phyloP scores from a whole-genome alignment of 1,140 invertebrate species.

The Archivesica marissinica region DNA sequence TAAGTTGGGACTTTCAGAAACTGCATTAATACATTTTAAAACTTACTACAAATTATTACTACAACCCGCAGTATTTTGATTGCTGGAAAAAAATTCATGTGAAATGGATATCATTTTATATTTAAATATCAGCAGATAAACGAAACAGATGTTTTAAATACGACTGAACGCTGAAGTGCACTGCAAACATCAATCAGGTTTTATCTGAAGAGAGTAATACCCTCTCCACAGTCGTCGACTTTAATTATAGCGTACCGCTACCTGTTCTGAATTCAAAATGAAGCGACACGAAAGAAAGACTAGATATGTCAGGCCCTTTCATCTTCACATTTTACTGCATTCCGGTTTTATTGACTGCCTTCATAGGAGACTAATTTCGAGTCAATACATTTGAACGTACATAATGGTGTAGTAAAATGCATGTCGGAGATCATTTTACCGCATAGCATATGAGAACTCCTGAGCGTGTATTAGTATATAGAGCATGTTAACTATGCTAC shows the following conservation, averaged over 20 bases:
- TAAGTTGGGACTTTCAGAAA: too few species aligned
- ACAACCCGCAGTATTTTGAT: too few species aligned
- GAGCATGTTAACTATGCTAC: too few species aligned
- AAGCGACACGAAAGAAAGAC: constrained; percentile 3
- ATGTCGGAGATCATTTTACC: background rate
- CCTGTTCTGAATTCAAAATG: constrained; percentile 8
- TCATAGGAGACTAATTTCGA: background rate
- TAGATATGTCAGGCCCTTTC: background rate
- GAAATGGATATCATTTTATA: too few species aligned
- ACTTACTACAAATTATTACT: too few species aligned
- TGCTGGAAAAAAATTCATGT: too few species aligned
- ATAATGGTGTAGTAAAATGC: background rate
- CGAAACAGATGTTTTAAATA: background rate
- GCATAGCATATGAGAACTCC: background rate
- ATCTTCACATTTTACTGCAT: background rate
- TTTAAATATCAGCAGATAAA: too few species aligned
- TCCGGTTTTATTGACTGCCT: background rate
- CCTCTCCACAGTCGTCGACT: background rate
- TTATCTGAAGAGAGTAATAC: background rate
- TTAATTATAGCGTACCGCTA: constrained; percentile 12
- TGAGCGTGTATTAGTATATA: too few species aligned
- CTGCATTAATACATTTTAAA: too few species aligned
- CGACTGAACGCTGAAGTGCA: background rate
- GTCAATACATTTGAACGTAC: constrained; percentile 18
- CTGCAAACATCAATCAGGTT: constrained; percentile 13